phyloP scores from a whole-genome alignment of 2,113 vertebrate species.

The Chelonoidis abingdonii region DNA sequence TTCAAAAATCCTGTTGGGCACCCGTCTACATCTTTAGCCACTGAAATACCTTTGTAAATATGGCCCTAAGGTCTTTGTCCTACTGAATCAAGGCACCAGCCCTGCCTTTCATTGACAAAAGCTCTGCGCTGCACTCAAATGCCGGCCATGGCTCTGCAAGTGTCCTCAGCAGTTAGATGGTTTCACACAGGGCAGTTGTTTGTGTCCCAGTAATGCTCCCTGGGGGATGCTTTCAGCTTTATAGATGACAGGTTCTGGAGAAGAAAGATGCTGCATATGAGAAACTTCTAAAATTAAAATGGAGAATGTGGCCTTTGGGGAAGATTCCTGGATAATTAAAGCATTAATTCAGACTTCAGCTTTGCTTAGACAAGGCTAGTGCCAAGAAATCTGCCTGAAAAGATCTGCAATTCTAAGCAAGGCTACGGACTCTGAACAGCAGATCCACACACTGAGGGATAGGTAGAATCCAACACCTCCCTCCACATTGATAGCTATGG shows the following conservation, averaged over 20 bases:
- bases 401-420: accelerated
- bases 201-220: not conserved
- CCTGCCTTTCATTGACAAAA: not conserved
- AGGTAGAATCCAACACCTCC: not conserved
- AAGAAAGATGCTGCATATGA: not conserved
- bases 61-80: accelerated
- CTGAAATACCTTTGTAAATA: accelerated
- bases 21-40: not conserved
- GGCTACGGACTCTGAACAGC: not conserved
- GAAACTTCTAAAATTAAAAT: conserved; percentile 64
- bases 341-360: conserved; percentile 70
- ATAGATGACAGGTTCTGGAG: not conserved
- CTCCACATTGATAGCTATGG: not conserved
- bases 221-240: not conserved
- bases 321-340: conserved; percentile 71
- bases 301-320: conserved; percentile 58
- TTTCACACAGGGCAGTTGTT: not conserved
- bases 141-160: not conserved
- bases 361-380: not conserved
- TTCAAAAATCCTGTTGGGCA: not conserved
- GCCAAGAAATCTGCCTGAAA: conserved; percentile 18
- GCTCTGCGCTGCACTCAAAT: not conserved
- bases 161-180: accelerated
- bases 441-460: not conserved
- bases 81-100: not conserved